A percentile compares a stretch with the other conserved stretches of the same genome.
phyloP scores from a whole-genome alignment of 2,797 vertebrate species.

The Microtus agrestis region DNA sequence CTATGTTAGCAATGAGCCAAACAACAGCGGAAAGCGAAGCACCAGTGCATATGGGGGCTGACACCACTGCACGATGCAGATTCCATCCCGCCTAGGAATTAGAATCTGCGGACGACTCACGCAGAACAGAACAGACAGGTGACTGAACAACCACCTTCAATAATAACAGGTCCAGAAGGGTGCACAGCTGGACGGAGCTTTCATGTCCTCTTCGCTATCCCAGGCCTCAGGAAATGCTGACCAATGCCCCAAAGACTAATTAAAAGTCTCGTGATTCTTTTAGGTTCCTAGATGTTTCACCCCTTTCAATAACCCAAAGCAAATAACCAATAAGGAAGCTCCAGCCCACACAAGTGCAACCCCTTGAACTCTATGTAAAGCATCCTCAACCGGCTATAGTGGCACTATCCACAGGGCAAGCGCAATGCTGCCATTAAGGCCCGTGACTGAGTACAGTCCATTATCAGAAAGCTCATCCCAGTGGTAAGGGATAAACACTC shows the following conservation, averaged over 20 bases:
- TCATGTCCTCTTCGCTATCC: background rate
- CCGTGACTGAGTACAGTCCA: background rate
- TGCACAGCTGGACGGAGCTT: conserved; percentile 2
- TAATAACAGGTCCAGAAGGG: background rate
- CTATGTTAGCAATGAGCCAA: background rate
- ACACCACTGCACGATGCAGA: background rate
- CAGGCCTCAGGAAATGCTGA: conserved; percentile 13
- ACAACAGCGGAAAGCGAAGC: background rate
- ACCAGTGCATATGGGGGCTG: background rate
- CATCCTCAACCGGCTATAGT: background rate
- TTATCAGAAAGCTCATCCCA: background rate
- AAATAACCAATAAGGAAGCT: background rate
- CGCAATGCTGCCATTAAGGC: background rate
- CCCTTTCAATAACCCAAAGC: background rate
- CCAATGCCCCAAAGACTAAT: background rate
- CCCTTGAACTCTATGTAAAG: conserved; percentile 28
- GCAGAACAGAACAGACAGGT: conserved; percentile 4
- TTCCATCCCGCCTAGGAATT: background rate
- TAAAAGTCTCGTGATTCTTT: background rate
- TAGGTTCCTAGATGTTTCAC: conserved; percentile 6
- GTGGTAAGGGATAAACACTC: background rate
- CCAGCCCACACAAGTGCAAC: background rate
- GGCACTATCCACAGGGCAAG: background rate
- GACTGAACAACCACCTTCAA: conserved; percentile 15
- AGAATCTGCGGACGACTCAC: background rate